phyloP scores from a whole-genome alignment of 2,888 invertebrate species.

The Mythimna loreyi region DNA sequence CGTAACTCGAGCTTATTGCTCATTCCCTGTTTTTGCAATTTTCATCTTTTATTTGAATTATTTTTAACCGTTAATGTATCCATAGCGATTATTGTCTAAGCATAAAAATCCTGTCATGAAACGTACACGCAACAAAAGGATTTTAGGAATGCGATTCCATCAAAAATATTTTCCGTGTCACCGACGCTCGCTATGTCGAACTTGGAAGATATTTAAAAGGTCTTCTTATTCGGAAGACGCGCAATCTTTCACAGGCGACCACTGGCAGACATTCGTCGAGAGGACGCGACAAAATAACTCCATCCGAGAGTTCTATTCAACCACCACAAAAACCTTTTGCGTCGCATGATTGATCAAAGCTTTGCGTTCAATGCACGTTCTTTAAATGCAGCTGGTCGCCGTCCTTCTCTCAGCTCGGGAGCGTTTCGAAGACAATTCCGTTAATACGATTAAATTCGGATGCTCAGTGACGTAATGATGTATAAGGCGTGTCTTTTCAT shows the following conservation, averaged over 20 bases:
- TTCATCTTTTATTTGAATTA: not conserved
- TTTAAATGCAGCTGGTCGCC: conserved; percentile 78
- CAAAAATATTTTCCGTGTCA: conserved; percentile 72
- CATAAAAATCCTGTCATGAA: conserved; percentile 16
- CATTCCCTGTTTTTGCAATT: too few relatives aligned
- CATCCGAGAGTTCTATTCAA: conserved; percentile 82
- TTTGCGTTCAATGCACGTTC: conserved; percentile 77
- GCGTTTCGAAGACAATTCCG: conserved; percentile 43
- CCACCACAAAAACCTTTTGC: conserved; percentile 86
- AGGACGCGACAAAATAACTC: conserved; percentile 84
- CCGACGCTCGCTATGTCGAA: conserved; percentile 68
- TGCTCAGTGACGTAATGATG: conserved; percentile 58
- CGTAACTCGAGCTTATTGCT: too few relatives aligned
- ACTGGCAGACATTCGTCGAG: conserved; percentile 76
- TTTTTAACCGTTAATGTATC: not conserved
- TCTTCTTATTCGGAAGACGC: conserved; percentile 76
- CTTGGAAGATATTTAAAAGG: conserved; percentile 81
- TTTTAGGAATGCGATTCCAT: conserved; percentile 64
- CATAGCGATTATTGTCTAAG: not conserved
- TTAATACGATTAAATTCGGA: conserved; percentile 46
- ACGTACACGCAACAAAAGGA: conserved; percentile 40
- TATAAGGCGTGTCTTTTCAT: conserved; percentile 67
- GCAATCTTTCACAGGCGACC: conserved; percentile 82
- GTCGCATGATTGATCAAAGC: conserved; percentile 89
- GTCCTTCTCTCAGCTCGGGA: conserved; percentile 57